Percentiles rank a stretch among this genome's conserved stretches.
Conservation (phyloP, 2,113 vertebrate species). For the Martes martes region DNA sequence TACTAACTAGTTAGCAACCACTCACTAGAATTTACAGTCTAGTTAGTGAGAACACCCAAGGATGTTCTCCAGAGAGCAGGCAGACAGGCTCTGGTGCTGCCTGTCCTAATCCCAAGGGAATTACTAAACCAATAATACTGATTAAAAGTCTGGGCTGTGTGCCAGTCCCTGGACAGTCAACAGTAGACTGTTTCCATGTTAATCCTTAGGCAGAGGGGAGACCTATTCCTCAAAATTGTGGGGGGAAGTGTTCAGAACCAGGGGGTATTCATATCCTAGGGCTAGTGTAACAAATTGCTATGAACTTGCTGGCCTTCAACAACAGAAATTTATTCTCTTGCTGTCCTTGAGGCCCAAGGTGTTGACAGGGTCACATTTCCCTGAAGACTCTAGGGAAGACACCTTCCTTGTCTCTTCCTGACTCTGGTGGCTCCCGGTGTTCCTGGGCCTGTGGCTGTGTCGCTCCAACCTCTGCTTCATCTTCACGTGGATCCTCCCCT, state of each 20-base stretch:
- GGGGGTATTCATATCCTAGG: neutral
- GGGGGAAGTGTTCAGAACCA: neutral
- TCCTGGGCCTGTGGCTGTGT: too few relatives aligned
- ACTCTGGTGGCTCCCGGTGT: neutral
- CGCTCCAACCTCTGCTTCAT: neutral
- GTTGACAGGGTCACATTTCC: rapidly evolving
- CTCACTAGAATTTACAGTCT: neutral
- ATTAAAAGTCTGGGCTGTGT: neutral
- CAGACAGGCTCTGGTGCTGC: neutral
- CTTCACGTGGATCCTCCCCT: neutral
- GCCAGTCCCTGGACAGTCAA: neutral
- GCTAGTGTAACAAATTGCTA: neutral
- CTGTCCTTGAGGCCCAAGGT: neutral
- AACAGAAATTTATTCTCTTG: neutral
- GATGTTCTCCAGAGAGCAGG: neutral
- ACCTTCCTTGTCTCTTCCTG: neutral
- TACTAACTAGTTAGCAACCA: neutral
- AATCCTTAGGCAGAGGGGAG: neutral
- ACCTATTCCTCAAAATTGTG: neutral
- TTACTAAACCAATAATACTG: neutral
- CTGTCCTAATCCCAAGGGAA: neutral
- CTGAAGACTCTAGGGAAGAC: too few relatives aligned
- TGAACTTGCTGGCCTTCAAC: neutral
- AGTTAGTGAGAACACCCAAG: neutral
- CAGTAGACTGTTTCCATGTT: neutral